A percentile compares a stretch with the other conserved stretches of the same genome.
Conservation (phyloP, 2,797 vertebrate genomes). For the Anabas testudineus region DNA sequence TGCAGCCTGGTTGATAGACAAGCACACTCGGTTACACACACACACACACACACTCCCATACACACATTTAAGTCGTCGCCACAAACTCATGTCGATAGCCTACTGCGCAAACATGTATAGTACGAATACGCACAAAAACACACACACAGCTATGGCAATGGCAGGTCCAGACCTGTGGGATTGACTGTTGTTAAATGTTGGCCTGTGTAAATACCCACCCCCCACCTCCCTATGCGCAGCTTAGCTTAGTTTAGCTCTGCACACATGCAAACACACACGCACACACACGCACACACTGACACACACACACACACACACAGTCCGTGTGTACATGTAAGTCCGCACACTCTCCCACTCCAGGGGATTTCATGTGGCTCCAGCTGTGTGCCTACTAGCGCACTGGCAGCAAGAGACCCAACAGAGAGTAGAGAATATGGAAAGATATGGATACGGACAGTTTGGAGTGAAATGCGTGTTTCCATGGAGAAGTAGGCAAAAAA, state of each 20-base stretch:
- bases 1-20: conserved; percentile 61
- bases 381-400: conserved; percentile 73
- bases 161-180: conserved; percentile 61
- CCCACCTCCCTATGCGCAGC: conserved; percentile 22
- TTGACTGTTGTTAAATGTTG: conserved; percentile 66
- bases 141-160: conserved; percentile 12
- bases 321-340: conserved; percentile 58
- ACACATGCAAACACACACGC: conserved; percentile 41
- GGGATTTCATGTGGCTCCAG: conserved; percentile 74
- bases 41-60: not conserved
- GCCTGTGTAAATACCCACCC: conserved; percentile 57
- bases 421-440: conserved; percentile 47
- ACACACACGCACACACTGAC: conserved; percentile 39
- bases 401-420: conserved; percentile 62
- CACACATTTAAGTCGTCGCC: conserved; percentile 23
- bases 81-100: conserved; percentile 26
- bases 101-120: conserved; percentile 43
- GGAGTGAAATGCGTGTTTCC: conserved; percentile 59
- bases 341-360: conserved; percentile 61
- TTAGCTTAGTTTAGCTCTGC: conserved; percentile 38
- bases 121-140: conserved; percentile 25
- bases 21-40: conserved; percentile 19
- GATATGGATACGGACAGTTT: conserved; percentile 57
- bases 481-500: conserved; percentile 51
- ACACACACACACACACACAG: conserved; percentile 40